A percentile compares a stretch with the other conserved stretches of the same genome.
These are phyloP conservation scores for Zosterops borbonicus DNA, from an alignment of 2,113 vertebrate genomes.

Conservation along the genomic window DNA sequence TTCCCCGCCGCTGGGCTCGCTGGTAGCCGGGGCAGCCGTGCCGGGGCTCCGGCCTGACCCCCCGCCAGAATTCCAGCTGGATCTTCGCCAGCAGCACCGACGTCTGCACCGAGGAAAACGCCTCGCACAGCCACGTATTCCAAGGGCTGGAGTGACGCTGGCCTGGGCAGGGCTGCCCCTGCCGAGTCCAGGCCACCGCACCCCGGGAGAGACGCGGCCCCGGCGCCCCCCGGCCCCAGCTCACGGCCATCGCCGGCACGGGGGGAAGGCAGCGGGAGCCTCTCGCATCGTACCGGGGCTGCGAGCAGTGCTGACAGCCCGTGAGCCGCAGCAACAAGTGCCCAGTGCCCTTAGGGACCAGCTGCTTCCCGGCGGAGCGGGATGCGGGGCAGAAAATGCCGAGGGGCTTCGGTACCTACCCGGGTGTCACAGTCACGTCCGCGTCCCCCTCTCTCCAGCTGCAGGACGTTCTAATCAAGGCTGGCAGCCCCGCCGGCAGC, in stretches of 20 bases:
- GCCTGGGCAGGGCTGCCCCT: neutral
- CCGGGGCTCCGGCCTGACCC: neutral
- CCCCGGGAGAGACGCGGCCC: fast-evolving
- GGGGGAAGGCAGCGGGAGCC: neutral
- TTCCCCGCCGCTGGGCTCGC: neutral
- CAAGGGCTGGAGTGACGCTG: neutral
- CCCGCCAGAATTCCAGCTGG: neutral
- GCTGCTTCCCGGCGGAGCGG: neutral
- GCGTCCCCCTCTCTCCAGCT: neutral
- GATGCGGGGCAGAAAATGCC: neutral
- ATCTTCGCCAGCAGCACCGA: neutral
- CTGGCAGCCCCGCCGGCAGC: neutral
- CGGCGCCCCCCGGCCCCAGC: no score
- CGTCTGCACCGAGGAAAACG: neutral
- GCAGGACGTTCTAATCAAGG: neutral
- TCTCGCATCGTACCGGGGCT: neutral
- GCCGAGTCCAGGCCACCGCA: neutral
- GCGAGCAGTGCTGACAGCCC: no score
- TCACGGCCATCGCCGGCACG: neutral
- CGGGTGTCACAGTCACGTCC: neutral
- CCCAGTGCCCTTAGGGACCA: neutral
- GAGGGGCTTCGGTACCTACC: neutral
- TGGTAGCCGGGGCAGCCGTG: neutral
- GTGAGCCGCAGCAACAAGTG: no score
- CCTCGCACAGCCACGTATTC: neutral